These are phyloP conservation scores for Lontra canadensis DNA, from an alignment of 2,113 vertebrate species.

Conservation along the genomic window DNA sequence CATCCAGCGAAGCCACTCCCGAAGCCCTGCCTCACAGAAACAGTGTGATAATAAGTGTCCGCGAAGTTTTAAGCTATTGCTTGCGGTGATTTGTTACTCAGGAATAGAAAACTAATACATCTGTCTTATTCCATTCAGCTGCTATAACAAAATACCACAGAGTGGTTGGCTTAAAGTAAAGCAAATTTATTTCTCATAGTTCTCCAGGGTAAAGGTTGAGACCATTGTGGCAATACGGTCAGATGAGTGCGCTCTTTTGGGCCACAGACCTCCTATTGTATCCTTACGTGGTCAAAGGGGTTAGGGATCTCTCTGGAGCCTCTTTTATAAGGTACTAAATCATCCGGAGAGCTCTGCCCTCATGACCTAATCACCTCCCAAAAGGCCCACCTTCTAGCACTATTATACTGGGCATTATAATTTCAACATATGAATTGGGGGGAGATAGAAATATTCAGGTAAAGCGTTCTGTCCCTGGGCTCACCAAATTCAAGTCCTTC, in stretches of 20 bases:
- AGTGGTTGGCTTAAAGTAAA: neutral
- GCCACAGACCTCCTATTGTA: neutral
- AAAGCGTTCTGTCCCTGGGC: neutral
- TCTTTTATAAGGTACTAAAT: neutral
- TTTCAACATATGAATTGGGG: neutral
- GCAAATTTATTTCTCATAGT: neutral
- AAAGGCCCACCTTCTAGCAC: neutral
- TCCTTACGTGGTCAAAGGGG: neutral
- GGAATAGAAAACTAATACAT: neutral
- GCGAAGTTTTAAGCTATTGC: neutral
- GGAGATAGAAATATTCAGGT: neutral
- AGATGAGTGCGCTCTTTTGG: neutral
- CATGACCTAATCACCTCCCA: neutral
- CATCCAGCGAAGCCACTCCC: neutral
- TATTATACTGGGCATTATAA: neutral
- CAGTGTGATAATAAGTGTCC: neutral
- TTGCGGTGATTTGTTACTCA: neutral
- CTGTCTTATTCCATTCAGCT: neutral
- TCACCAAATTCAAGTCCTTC: neutral
- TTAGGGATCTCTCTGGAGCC: neutral
- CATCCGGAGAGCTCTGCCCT: neutral
- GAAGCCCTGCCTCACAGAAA: neutral
- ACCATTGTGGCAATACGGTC: neutral
- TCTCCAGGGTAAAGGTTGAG: neutral
- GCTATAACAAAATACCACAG: neutral